phyloP scores from a whole-genome alignment of 2,888 invertebrate species.

The Rhamphomyia laevipes region DNA sequence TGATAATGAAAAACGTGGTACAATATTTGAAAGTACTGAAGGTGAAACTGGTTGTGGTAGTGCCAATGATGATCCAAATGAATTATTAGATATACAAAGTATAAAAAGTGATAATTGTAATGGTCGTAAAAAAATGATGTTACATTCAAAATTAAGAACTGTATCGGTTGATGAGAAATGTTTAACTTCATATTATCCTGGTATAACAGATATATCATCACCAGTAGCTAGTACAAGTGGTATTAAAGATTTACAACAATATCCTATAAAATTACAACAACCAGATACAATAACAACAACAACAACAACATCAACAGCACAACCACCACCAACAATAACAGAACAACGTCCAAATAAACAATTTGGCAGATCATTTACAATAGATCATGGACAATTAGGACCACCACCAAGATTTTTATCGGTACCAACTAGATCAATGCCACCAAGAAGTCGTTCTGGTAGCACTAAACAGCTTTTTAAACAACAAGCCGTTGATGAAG shows the following conservation, averaged over 20 bases:
- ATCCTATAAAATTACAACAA: not conserved
- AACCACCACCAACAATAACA: slow-evolving; percentile 8
- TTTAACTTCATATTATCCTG: not conserved
- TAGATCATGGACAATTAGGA: slow-evolving; percentile 27
- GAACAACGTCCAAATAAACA: too few relatives aligned
- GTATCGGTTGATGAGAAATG: not conserved
- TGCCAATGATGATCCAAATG: slow-evolving; percentile 12
- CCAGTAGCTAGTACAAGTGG: not conserved
- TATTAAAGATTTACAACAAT: not conserved
- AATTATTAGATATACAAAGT: slow-evolving; percentile 27
- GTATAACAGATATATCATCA: not conserved
- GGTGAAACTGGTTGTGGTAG: slow-evolving; percentile 26
- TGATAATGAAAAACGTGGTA: slow-evolving; percentile 30
- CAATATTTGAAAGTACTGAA: slow-evolving; percentile 37
- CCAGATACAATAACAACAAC: slow-evolving; percentile 8
- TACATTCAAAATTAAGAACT: not conserved
- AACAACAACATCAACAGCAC: slow-evolving; percentile 9
- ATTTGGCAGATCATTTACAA: slow-evolving; percentile 31
- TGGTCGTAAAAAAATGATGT: slow-evolving; percentile 1
- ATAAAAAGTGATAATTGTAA: slow-evolving; percentile 29
- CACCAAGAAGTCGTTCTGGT: slow-evolving; percentile 35
- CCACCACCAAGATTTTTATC: slow-evolving; percentile 27
- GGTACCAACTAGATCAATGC: slow-evolving; percentile 29
- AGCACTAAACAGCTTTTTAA: slow-evolving; percentile 48
- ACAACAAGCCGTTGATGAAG: slow-evolving; percentile 44